Percentiles rank a stretch among this genome's conserved stretches.
Evolutionary conservation across 1,140 invertebrate species (phyloP).

Genomic region (Brachionus manjavacas): DNA sequence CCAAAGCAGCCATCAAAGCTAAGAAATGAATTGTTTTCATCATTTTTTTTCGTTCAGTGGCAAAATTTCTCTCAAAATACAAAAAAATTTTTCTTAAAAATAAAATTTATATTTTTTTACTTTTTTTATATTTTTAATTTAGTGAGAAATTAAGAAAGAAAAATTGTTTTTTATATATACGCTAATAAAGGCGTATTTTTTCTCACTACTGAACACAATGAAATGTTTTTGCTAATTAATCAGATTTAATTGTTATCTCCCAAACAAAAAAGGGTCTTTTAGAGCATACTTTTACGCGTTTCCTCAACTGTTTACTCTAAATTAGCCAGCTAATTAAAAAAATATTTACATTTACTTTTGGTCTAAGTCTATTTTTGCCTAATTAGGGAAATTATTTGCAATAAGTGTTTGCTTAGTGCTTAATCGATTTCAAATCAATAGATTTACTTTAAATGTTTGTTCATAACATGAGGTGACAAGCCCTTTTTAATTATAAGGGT

Average conservation of each 20-base stretch:
- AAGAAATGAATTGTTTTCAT: neutral
- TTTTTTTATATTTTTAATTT: too few relatives aligned
- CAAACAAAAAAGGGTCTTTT: neutral
- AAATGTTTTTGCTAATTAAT: slow-evolving; percentile 21
- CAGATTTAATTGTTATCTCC: slow-evolving; percentile 14
- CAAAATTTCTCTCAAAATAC: neutral
- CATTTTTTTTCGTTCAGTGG: neutral
- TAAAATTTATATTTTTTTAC: neutral
- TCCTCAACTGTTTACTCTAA: slow-evolving; percentile 2
- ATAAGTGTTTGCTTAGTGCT: neutral
- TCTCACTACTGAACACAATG: neutral
- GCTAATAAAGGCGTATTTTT: neutral
- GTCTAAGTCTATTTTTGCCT: neutral
- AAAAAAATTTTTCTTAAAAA: neutral
- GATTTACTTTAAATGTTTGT: neutral
- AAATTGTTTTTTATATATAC: slow-evolving; percentile 10
- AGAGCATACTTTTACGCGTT: neutral
- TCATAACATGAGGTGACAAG: neutral
- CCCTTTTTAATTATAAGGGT: neutral
- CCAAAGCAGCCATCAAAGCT: neutral
- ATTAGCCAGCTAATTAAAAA: slow-evolving; percentile 9
- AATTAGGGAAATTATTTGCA: neutral
- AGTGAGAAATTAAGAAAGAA: neutral
- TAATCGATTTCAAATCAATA: slow-evolving; percentile 1
- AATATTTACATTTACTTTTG: neutral